Conservation (phyloP, 2,113 vertebrate species). For the Crotalus viridis region DNA sequence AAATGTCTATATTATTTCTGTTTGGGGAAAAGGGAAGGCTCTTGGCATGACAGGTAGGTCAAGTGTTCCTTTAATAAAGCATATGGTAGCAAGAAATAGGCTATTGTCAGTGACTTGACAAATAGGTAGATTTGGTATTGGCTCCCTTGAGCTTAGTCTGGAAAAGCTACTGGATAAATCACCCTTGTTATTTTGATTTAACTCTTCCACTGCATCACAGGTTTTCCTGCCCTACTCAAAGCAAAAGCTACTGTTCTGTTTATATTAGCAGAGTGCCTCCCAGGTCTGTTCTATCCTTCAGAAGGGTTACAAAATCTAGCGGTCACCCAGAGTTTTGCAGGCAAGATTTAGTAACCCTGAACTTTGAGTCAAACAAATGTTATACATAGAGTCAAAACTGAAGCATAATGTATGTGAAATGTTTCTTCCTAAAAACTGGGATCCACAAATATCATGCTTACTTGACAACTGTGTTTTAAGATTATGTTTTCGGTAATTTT, state of each 20-base stretch:
- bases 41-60: slow-evolving; percentile 90
- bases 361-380: neutral
- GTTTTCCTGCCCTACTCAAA: slow-evolving; percentile 1
- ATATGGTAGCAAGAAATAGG: slow-evolving; percentile 71
- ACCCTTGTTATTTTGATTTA: slow-evolving; percentile 79
- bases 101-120: slow-evolving; percentile 79
- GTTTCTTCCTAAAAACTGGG: neutral
- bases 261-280: slow-evolving; percentile 4
- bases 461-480: neutral
- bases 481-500: neutral
- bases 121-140: slow-evolving; percentile 78
- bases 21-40: slow-evolving; percentile 85
- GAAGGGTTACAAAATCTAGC: neutral
- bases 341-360: neutral
- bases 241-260: neutral
- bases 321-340: neutral
- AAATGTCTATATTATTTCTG: slow-evolving; percentile 85
- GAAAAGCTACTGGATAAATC: slow-evolving; percentile 74
- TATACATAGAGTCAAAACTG: neutral
- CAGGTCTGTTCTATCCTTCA: neutral
- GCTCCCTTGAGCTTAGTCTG: slow-evolving; percentile 71
- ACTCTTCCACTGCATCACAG: slow-evolving; percentile 65
- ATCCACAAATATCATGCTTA: neutral
- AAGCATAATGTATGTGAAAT: neutral
- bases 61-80: slow-evolving; percentile 91